A percentile compares a stretch with the other conserved stretches of the same genome.
phyloP scores from a whole-genome alignment of 2,888 invertebrate species.

The Hirtodrosophila trivittata region DNA sequence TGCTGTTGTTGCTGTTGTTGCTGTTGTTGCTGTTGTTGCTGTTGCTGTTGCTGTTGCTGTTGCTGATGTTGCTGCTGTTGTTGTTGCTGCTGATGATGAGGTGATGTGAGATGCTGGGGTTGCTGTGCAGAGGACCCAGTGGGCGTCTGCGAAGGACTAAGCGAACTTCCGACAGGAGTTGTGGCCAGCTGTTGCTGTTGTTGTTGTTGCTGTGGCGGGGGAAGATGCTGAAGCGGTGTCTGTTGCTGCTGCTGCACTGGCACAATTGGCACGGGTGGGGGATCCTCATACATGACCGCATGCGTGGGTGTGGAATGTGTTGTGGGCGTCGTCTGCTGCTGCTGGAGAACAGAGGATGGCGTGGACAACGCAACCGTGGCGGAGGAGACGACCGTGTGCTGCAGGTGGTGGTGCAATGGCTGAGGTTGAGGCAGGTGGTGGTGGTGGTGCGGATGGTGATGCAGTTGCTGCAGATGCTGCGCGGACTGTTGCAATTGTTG shows the following conservation, averaged over 20 bases:
- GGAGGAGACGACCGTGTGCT: constrained; percentile 62
- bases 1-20: constrained; percentile 74
- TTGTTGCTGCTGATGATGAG: constrained; percentile 76
- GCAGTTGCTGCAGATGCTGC: constrained; percentile 85
- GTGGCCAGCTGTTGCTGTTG: constrained; percentile 76
- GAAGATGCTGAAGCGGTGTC: constrained; percentile 61
- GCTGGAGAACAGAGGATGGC: constrained; percentile 67
- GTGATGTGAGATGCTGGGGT: constrained; percentile 77
- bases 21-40: constrained; percentile 74
- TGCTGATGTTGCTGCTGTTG: constrained; percentile 70
- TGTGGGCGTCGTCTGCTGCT: constrained; percentile 84
- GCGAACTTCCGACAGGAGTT: constrained; percentile 78
- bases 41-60: constrained; percentile 67
- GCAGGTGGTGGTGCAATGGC: constrained; percentile 78
- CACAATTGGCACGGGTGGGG: constrained; percentile 82
- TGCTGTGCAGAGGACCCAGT: constrained; percentile 75
- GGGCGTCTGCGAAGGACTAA: constrained; percentile 81
- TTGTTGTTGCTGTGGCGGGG: constrained; percentile 70
- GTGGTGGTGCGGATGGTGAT: constrained; percentile 84
- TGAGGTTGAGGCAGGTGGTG: constrained; percentile 85
- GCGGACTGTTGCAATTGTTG: constrained; percentile 76
- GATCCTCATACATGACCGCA: constrained; percentile 86
- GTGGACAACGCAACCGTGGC: constrained; percentile 67
- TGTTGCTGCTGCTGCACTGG: constrained; percentile 79
- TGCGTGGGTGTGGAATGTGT: constrained; percentile 85